Evolutionary conservation across 2,113 vertebrate species (phyloP).

Genomic region (Laticauda colubrina): DNA sequence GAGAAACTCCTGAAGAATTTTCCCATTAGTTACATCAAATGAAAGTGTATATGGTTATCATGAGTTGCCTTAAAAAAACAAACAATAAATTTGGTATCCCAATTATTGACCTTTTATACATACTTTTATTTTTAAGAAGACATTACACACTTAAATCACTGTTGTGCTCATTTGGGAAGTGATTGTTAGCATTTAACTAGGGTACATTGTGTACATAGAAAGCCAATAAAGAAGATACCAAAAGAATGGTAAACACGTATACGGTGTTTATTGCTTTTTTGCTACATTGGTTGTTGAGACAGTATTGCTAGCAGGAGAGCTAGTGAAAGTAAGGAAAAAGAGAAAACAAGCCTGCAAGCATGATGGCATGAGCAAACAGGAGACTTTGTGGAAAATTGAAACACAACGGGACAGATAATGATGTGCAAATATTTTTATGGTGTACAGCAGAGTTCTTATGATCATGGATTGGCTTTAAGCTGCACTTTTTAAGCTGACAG

Average conservation of each 20-base stretch:
- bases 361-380: neutral
- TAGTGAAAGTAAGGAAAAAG: neutral
- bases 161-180: neutral
- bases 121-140: neutral
- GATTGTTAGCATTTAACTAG: slow-evolving; percentile 1
- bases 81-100: neutral
- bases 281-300: neutral
- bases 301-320: neutral
- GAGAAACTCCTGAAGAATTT: neutral
- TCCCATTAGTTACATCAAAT: neutral
- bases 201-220: neutral
- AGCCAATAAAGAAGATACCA: neutral
- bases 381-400: neutral
- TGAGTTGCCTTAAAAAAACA: neutral
- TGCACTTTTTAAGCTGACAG: neutral
- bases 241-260: slow-evolving; percentile 9
- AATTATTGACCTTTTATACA: neutral
- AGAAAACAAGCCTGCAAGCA: neutral
- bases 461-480: neutral
- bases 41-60: neutral
- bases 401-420: neutral
- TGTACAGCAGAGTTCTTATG: neutral
- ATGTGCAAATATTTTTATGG: neutral
- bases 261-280: neutral
- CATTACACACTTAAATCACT: neutral